Base-by-base conservation (phyloP, 1,140 invertebrate species). In the Cecropterus lyciades region DNA sequence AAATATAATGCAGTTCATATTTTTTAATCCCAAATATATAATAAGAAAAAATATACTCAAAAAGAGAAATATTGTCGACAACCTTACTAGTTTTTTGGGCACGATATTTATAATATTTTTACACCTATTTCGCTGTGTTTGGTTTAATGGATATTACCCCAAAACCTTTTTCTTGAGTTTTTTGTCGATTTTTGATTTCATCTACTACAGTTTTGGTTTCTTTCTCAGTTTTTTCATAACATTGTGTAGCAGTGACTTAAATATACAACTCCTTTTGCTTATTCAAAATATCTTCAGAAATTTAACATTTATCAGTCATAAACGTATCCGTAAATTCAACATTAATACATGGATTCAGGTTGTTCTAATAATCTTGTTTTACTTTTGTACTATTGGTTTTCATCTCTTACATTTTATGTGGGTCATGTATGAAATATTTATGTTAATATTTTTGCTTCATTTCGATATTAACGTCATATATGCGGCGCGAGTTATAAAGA, bases 391-490 rank as follows among this genome's bases (percentile, higher is more conserved):
- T 15, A 57, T 57, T 10, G n/a, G 16, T 20, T 57, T 17, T 7
- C 37, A 43, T n/a, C n/a, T n/a, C n/a, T n/a, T n/a, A n/a, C n/a
- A n/a, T 42, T 24, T n/a, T 10, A 17, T 45, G 11, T 16, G 7
- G 17, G 14, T 8, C 15, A 40, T 8, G 5, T 51, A 27, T 42
- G 59, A 33, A 14, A 16, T 51, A 5, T 6, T 62, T 16, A 9
- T 49, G 17, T n/a, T 17, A 7, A 51, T 51, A n/a, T 14, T 37
- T 11, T 51, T 62, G 16, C n/a, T n/a, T 69, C 17, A 51, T 51
- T 63, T 51, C 4, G 46, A 63, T 42, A 42, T 63, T 8, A 63
- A 63, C 33, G 9, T 42, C 14, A 17, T 63, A 27, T 51, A 27
- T 27, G 59, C 59, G 0, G 37, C 16, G 24, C 16, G 59, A 7